These are phyloP conservation scores for Argentina silus DNA, from an alignment of 2,797 vertebrate genomes.

Conservation along the genomic window DNA sequence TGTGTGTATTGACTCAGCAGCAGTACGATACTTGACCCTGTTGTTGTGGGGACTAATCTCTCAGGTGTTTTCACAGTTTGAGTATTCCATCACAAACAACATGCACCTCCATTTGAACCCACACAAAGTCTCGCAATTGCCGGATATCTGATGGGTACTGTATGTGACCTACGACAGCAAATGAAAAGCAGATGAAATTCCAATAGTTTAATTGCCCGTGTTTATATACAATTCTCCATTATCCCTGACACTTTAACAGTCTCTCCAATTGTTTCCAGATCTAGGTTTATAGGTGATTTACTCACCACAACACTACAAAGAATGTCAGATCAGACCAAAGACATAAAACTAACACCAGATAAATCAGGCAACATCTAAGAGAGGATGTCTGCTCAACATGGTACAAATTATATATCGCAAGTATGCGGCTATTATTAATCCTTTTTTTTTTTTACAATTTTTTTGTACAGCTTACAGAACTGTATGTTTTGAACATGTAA, in stretches of 20 bases:
- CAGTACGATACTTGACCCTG: background rate
- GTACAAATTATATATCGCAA: slow-evolving; percentile 22
- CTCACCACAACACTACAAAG: slow-evolving; percentile 40
- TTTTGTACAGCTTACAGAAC: slow-evolving; percentile 25
- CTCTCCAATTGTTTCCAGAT: slow-evolving; percentile 75
- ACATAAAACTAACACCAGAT: slow-evolving; percentile 23
- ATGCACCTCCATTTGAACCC: slow-evolving; percentile 47
- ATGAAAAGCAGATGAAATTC: slow-evolving; percentile 66
- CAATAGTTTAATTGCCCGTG: slow-evolving; percentile 55
- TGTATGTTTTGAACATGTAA: slow-evolving; percentile 26
- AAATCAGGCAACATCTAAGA: slow-evolving; percentile 25
- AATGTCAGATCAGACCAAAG: slow-evolving; percentile 45
- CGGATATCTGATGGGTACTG: slow-evolving; percentile 43
- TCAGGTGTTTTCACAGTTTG: slow-evolving; percentile 44
- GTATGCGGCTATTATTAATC: slow-evolving; percentile 1
- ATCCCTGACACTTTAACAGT: slow-evolving; percentile 70
- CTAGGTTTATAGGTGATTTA: slow-evolving; percentile 53
- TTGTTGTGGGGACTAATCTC: slow-evolving; percentile 27
- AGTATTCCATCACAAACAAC: slow-evolving; percentile 43
- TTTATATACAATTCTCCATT: slow-evolving; percentile 62
- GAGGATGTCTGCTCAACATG: background rate
- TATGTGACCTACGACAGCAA: slow-evolving; percentile 56
- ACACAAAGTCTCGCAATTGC: slow-evolving; percentile 14
- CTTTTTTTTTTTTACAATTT: background rate
- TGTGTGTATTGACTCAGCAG: slow-evolving; percentile 5